phyloP scores from a whole-genome alignment of 2,113 vertebrate genomes.

The Carassius carassius region DNA sequence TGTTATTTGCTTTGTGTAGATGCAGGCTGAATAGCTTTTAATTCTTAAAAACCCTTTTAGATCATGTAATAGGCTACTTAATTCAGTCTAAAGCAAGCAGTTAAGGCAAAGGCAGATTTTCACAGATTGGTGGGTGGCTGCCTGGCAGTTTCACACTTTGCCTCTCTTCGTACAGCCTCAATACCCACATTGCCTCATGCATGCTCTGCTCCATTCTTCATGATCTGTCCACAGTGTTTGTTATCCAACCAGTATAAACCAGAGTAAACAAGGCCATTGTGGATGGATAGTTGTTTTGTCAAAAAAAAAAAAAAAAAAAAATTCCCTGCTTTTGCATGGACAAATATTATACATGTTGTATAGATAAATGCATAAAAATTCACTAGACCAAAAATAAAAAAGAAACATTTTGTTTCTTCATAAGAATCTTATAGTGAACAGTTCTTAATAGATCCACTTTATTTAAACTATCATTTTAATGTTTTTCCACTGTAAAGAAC shows the following conservation, averaged over 20 bases:
- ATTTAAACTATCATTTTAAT: too few relatives aligned
- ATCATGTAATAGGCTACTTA: neutral
- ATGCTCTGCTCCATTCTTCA: neutral
- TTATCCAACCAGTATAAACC: neutral
- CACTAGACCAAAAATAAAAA: neutral
- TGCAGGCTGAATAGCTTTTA: neutral
- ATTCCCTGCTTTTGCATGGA: neutral
- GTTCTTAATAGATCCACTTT: too few relatives aligned
- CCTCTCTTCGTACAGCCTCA: neutral
- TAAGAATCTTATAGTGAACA: too few relatives aligned
- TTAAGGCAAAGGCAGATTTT: neutral
- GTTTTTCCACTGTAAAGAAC: too few relatives aligned
- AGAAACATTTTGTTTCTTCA: too few relatives aligned
- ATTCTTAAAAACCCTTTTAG: neutral
- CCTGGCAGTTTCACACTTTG: neutral
- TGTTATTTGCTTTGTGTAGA: constrained; percentile 5
- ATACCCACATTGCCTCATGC: constrained; percentile 23
- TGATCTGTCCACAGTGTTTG: neutral
- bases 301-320: neutral
- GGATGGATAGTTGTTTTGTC: neutral
- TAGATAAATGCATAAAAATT: neutral
- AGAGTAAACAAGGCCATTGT: constrained; percentile 2
- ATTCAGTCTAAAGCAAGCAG: neutral
- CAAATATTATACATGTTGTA: neutral
- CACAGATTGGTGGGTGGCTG: constrained; percentile 9